phyloP scores from a whole-genome alignment of 2,113 vertebrate species.

The Neotoma lepida region DNA sequence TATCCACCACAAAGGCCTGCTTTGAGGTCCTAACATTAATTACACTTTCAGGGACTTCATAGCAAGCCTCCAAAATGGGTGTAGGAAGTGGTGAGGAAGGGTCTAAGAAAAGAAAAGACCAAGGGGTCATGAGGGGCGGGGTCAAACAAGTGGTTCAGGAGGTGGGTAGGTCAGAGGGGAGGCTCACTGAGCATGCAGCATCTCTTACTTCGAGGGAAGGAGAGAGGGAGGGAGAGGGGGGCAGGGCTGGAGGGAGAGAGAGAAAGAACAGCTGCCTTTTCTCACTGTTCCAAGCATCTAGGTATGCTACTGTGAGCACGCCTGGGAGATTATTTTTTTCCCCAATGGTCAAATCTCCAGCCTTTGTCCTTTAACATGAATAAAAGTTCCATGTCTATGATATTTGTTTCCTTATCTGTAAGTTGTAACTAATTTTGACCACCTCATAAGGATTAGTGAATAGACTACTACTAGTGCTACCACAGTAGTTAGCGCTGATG shows the following conservation, averaged over 20 bases:
- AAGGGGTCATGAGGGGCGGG: background rate
- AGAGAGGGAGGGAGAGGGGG: no score
- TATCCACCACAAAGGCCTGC: background rate
- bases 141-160: background rate
- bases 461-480: background rate
- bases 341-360: background rate
- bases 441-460: background rate
- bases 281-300: background rate
- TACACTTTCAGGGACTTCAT: background rate
- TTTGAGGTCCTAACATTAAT: background rate
- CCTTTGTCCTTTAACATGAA: background rate
- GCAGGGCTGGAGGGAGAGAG: fast-evolving
- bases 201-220: background rate
- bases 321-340: background rate
- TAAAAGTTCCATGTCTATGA: background rate
- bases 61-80: background rate
- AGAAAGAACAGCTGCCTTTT: background rate
- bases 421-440: slow-evolving; percentile 11
- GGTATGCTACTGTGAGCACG: background rate
- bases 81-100: background rate
- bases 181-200: background rate
- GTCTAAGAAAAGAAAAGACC: background rate
- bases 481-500: background rate
- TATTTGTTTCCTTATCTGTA: background rate
- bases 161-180: background rate